phyloP scores from a whole-genome alignment of 2,797 vertebrate species.

The Sebastes nivosus region DNA sequence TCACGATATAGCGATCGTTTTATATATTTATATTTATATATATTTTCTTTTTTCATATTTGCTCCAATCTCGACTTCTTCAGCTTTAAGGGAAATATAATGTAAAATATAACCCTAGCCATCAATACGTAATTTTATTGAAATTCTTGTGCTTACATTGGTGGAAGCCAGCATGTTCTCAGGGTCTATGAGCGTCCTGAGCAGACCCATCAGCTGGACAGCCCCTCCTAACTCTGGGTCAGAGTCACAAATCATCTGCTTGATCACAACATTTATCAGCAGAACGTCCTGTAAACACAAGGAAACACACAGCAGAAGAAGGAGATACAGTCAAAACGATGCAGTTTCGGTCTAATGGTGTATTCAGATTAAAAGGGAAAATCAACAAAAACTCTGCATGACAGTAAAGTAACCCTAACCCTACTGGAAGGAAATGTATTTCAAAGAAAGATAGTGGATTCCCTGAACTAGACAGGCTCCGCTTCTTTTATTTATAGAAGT shows the following conservation, averaged over 20 bases:
- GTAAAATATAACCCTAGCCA: neutral
- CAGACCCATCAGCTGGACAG: conserved; percentile 97
- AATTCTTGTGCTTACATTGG: conserved; percentile 87
- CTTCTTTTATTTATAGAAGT: neutral
- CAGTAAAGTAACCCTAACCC: neutral
- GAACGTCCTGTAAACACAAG: conserved; percentile 87
- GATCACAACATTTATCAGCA: conserved; percentile 98
- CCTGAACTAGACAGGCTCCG: neutral
- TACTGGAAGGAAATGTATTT: neutral
- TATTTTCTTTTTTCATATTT: too few species aligned
- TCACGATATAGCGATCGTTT: too few species aligned
- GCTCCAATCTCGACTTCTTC: too few species aligned
- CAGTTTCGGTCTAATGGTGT: neutral
- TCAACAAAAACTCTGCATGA: neutral
- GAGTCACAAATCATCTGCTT: conserved; percentile 99
- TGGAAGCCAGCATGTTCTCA: conserved; percentile 98
- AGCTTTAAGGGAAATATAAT: neutral
- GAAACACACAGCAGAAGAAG: neutral
- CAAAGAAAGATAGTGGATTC: neutral
- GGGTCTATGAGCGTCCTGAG: conserved; percentile 97
- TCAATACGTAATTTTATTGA: neutral
- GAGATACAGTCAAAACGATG: neutral
- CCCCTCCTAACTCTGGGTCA: conserved; percentile 96
- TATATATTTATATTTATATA: too few species aligned
- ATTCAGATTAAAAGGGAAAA: neutral